Conservation (phyloP, 2,888 invertebrate genomes). For the Disparrhopalites patrizii region DNA sequence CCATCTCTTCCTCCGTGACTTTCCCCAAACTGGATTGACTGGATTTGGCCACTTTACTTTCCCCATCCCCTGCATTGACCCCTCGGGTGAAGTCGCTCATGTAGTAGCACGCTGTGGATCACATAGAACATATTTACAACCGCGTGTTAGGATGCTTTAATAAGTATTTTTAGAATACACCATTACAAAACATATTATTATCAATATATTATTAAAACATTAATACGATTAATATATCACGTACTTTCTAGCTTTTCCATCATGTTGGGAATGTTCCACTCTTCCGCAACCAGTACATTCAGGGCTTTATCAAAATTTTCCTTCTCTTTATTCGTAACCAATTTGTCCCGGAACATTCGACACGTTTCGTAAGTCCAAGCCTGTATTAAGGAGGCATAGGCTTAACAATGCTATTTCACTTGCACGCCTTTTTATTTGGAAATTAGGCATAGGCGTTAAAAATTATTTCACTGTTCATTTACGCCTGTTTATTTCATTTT, state of each 20-base stretch:
- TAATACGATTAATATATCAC: neutral
- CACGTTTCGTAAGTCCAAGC: slow-evolving; percentile 70
- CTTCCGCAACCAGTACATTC: slow-evolving; percentile 51
- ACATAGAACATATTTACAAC: slow-evolving; percentile 9
- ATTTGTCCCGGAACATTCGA: slow-evolving; percentile 69
- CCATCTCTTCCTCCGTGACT: slow-evolving; percentile 59
- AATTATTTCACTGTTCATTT: too few species aligned
- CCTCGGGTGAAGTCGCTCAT: slow-evolving; percentile 52
- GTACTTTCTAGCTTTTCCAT: slow-evolving; percentile 49
- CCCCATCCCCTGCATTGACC: neutral
- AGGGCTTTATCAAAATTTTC: slow-evolving; percentile 63
- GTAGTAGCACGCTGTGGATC: slow-evolving; percentile 50
- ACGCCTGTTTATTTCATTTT: too few species aligned
- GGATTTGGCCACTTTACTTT: neutral
- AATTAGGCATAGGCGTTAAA: too few species aligned
- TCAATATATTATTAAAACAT: neutral
- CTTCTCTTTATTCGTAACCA: slow-evolving; percentile 64
- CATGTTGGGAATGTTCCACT: slow-evolving; percentile 49
- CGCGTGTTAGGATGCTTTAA: neutral
- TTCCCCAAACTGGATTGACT: slow-evolving; percentile 48
- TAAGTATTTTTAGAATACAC: slow-evolving; percentile 24
- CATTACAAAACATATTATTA: neutral
- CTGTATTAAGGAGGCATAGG: too few species aligned
- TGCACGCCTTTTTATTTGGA: too few species aligned
- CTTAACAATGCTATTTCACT: too few species aligned